These are phyloP conservation scores for Triplophysa yarkandensis DNA, from an alignment of 2,797 vertebrate species.

Conservation along the genomic window DNA sequence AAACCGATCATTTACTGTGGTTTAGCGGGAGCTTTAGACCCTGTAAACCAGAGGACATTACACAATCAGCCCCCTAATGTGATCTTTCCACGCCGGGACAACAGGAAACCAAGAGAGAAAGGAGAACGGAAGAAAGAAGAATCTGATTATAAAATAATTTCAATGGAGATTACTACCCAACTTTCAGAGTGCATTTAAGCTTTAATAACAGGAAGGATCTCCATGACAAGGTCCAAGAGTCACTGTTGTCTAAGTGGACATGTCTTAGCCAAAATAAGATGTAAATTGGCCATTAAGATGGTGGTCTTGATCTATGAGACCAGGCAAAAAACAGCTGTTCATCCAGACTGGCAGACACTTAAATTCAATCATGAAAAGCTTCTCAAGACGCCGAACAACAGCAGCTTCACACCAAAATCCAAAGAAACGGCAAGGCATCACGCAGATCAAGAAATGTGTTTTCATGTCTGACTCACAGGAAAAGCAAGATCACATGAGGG, in stretches of 20 bases:
- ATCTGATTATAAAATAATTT: neutral
- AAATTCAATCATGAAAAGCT: neutral
- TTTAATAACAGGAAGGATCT: no score
- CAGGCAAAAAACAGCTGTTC: neutral
- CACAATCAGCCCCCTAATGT: slow-evolving; percentile 18
- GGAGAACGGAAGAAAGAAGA: neutral
- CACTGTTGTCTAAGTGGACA: neutral
- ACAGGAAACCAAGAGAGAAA: slow-evolving; percentile 3
- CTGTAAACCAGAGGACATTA: slow-evolving; percentile 8
- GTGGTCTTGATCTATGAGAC: neutral
- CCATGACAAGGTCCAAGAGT: no score
- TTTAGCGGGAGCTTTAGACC: slow-evolving; percentile 20
- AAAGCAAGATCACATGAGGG: slow-evolving; percentile 18
- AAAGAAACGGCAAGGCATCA: neutral
- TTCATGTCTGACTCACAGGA: neutral
- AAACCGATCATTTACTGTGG: slow-evolving; percentile 30
- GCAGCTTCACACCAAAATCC: neutral
- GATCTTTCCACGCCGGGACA: slow-evolving; percentile 20
- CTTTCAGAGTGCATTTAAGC: no score
- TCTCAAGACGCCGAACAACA: neutral
- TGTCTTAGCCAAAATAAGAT: neutral
- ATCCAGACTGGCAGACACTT: neutral
- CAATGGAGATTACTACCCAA: no score
- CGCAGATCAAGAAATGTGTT: slow-evolving; percentile 5
- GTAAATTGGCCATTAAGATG: neutral